These are phyloP conservation scores for Arenaria interpres DNA, from an alignment of 2,113 vertebrate genomes.

Conservation along the genomic window DNA sequence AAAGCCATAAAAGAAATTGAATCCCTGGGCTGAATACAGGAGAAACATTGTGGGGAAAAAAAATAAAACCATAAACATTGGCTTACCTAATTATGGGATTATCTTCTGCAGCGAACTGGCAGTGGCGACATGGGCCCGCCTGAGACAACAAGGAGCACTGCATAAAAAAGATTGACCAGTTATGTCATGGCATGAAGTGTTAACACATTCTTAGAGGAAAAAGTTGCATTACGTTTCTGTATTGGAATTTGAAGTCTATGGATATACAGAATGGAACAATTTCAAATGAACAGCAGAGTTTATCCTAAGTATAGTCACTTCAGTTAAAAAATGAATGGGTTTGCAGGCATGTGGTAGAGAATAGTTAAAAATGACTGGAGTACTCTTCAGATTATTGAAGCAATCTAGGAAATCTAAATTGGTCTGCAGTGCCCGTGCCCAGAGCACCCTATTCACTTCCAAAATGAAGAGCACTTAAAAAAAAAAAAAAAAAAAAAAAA, in stretches of 20 bases:
- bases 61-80: not conserved
- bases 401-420: slow-evolving; percentile 69
- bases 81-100: not conserved
- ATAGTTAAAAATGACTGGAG: slow-evolving; percentile 56
- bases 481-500: not conserved
- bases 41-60: not conserved
- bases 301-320: slow-evolving; percentile 43
- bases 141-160: not conserved
- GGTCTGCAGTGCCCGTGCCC: slow-evolving; percentile 38
- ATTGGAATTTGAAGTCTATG: not conserved
- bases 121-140: not conserved
- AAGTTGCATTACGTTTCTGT: not conserved
- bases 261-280: not conserved
- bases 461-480: slow-evolving; percentile 72
- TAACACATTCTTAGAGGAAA: not conserved
- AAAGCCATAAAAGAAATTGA: not conserved
- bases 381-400: slow-evolving; percentile 65
- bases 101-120: not conserved
- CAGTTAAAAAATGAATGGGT: slow-evolving; percentile 22
- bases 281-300: slow-evolving; percentile 25
- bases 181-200: not conserved
- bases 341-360: slow-evolving; percentile 2
- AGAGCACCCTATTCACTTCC: slow-evolving; percentile 66
- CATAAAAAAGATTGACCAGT: not conserved
- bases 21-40: not conserved